Evolutionary conservation across 2,888 invertebrate genomes (phyloP).

Genomic region (Trypoxylon attenuatum): DNA sequence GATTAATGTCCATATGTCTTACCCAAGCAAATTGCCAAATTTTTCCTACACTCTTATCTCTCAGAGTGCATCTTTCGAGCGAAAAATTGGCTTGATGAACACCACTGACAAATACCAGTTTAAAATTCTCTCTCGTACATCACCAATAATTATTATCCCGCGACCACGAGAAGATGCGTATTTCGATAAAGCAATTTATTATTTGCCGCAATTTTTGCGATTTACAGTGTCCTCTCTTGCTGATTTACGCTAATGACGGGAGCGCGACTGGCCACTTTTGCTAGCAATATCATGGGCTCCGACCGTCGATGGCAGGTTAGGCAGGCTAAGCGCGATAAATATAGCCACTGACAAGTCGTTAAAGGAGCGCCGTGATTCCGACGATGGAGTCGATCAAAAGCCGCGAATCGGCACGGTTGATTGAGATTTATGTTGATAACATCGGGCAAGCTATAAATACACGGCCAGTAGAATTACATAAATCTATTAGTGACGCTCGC

Average conservation of each 20-base stretch:
- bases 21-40: background rate
- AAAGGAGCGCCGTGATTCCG: conserved; percentile 32
- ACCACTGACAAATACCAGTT: too few relatives aligned
- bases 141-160: background rate
- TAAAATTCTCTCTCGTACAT: conserved; percentile 12
- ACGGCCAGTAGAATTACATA: conserved; percentile 35
- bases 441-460: conserved; percentile 38
- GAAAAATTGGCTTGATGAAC: background rate
- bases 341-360: conserved; percentile 51
- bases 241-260: conserved; percentile 57
- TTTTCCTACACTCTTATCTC: background rate
- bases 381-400: conserved; percentile 41
- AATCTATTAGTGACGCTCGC: conserved; percentile 39
- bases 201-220: conserved; percentile 23
- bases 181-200: conserved; percentile 41
- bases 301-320: too few relatives aligned
- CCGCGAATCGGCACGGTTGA: conserved; percentile 45
- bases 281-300: too few relatives aligned
- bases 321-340: conserved; percentile 54
- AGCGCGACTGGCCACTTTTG: conserved; percentile 35
- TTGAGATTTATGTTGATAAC: conserved; percentile 58
- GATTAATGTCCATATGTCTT: background rate
- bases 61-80: background rate
- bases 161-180: background rate
- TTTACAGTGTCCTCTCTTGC: conserved; percentile 14